Evolutionary conservation across 2,797 vertebrate species (phyloP), one percentile per base, ranked within the genome.

Genomic region (Manis crassicaudata): DNA sequence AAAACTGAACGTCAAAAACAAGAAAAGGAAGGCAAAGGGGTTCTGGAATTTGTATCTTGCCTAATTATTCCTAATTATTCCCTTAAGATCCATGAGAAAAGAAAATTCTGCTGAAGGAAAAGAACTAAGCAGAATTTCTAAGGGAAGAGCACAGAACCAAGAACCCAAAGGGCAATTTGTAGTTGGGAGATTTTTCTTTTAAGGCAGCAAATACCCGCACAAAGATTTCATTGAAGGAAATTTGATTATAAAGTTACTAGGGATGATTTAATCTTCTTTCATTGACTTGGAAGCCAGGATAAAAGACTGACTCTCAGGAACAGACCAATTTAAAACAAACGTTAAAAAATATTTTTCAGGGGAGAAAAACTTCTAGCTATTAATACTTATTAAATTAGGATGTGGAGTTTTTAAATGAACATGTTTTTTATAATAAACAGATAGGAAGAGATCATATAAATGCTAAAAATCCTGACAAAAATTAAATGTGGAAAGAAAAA

Each of bases 191-290:
- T 86, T 92, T 93, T 92, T 84, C 84, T 94, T 92, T 81, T 79
- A 91, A 87, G 79, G 60, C 83, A 96, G 58, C 62, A 88, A 97
- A 90, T 88, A 85, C 21, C 2, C 18, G 94, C 92, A 90, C 27
- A 32, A 85, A 68, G 77, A 92, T 88, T 92, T 88, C 56, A 37
- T 60, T 88, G 87, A 90, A 88, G 90, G 79, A 92, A 96, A 96
- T 92, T 58, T 60, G 76, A 96, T 90, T 94, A 87, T 40, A 27
- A 84, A 94, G 68, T 90, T 79, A 67, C 46, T 27, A 79, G 75
- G 40, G 46, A 76, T 37, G 73, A 89, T 37, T 92, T 75, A 73
- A 80, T 46, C 16, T 12, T 76, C 79, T 92, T 68, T 79, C n/a
- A 35, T 40, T 52, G 35, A 83, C 46, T 84, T 82, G 95, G 46